A percentile compares a stretch with the other conserved stretches of the same genome.
phyloP scores from a whole-genome alignment of 2,888 invertebrate genomes.

The Cantharis lateralis region DNA sequence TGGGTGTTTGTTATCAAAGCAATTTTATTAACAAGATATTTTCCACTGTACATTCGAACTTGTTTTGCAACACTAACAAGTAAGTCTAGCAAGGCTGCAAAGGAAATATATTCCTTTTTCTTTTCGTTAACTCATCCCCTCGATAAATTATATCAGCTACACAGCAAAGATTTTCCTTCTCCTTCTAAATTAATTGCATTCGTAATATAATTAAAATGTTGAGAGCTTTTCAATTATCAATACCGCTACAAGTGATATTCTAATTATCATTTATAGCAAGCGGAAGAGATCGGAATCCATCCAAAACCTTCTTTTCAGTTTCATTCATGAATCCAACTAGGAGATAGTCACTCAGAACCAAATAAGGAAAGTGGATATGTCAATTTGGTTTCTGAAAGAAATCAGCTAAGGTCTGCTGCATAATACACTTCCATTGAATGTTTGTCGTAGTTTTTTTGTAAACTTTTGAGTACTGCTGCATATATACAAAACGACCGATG shows the following conservation, averaged over 20 bases:
- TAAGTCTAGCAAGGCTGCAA: background rate
- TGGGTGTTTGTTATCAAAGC: background rate
- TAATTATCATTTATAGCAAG: background rate
- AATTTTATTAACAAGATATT: background rate
- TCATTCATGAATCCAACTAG: background rate
- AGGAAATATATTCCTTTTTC: background rate
- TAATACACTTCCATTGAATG: background rate
- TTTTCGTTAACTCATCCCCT: background rate
- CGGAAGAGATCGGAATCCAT: background rate
- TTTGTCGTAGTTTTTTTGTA: background rate
- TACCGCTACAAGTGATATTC: background rate
- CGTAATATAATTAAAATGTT: background rate
- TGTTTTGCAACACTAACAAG: background rate
- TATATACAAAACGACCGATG: background rate
- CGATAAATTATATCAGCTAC: background rate
- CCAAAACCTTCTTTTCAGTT: background rate
- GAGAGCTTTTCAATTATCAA: background rate
- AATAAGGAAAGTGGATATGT: background rate
- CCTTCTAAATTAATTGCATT: background rate
- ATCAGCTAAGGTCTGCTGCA: background rate
- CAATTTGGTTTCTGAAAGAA: background rate
- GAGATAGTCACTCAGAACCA: background rate
- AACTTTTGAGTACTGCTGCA: background rate
- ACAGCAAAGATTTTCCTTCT: background rate
- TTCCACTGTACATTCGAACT: background rate